phyloP scores from a whole-genome alignment of 2,797 vertebrate genomes.

The Crossoptilon crossoptilon region DNA sequence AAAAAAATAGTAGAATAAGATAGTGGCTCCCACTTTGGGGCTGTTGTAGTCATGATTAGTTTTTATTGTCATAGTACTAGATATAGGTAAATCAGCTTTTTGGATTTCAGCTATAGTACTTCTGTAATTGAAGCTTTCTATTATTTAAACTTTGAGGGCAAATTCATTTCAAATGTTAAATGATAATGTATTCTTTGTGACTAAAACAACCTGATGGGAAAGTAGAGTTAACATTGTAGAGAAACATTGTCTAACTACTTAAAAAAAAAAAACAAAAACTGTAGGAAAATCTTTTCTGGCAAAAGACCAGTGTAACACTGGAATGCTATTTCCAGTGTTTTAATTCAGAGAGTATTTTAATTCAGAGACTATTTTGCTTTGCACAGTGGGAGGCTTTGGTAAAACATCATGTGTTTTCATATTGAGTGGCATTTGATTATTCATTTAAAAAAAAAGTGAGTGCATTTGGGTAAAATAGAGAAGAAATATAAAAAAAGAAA shows the following conservation, averaged over 20 bases:
- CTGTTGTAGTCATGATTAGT: not conserved
- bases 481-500: not conserved
- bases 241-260: not conserved
- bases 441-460: not conserved
- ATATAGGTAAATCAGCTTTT: not conserved
- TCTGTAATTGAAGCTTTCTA: not conserved
- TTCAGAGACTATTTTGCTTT: constrained; percentile 18
- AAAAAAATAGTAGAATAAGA: not conserved
- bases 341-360: constrained; percentile 14
- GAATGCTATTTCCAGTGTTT: constrained; percentile 11
- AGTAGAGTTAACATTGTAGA: not conserved
- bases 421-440: not conserved
- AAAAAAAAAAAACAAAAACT: not conserved
- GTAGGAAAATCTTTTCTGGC: not conserved
- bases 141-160: not conserved
- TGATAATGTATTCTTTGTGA: not conserved
- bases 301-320: constrained; percentile 3
- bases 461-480: not conserved
- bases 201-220: not conserved
- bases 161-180: not conserved
- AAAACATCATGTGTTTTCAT: constrained; percentile 2
- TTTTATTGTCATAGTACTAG: not conserved
- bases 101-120: not conserved
- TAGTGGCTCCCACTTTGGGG: not conserved
- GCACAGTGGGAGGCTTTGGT: not conserved